Conservation (phyloP, 2,888 invertebrate genomes). For the Napeogenes sylphis region DNA sequence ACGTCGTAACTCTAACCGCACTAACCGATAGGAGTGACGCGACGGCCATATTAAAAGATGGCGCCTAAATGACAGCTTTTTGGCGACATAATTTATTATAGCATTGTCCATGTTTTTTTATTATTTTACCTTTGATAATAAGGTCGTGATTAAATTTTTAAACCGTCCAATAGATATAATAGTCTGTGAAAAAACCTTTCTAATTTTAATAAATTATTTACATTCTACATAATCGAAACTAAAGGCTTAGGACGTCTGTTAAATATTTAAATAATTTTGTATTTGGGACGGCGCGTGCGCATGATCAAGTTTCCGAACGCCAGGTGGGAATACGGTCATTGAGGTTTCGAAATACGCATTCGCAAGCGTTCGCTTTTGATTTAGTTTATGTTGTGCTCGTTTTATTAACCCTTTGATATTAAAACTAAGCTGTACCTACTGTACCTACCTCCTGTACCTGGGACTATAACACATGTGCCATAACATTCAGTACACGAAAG, state of each 20-base stretch:
- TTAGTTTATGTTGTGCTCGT: constrained; percentile 7
- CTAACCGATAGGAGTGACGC: constrained; percentile 19
- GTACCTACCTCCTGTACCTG: too few species aligned
- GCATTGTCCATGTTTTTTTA: constrained; percentile 11
- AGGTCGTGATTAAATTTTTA: background rate
- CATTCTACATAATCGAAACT: constrained; percentile 8
- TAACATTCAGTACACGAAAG: too few species aligned
- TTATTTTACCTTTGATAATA: background rate
- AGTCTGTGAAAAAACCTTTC: too few species aligned
- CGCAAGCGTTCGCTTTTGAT: constrained; percentile 7
- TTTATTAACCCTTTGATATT: constrained; percentile 8
- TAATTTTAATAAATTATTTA: too few species aligned
- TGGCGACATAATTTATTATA: constrained; percentile 21
- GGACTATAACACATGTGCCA: too few species aligned
- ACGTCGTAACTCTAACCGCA: constrained; percentile 22
- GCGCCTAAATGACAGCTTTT: constrained; percentile 28
- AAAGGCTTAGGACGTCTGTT: constrained; percentile 17
- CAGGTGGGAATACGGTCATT: constrained; percentile 38
- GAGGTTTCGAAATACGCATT: constrained; percentile 20
- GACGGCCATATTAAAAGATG: constrained; percentile 25
- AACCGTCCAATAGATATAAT: background rate
- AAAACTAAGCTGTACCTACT: background rate
- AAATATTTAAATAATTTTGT: constrained; percentile 41
- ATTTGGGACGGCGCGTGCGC: constrained; percentile 45
- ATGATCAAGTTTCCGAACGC: constrained; percentile 39